Percentiles rank a stretch among this genome's conserved stretches.
Conservation (phyloP, 2,113 vertebrate genomes). For the Ptilonorhynchus violaceus region DNA sequence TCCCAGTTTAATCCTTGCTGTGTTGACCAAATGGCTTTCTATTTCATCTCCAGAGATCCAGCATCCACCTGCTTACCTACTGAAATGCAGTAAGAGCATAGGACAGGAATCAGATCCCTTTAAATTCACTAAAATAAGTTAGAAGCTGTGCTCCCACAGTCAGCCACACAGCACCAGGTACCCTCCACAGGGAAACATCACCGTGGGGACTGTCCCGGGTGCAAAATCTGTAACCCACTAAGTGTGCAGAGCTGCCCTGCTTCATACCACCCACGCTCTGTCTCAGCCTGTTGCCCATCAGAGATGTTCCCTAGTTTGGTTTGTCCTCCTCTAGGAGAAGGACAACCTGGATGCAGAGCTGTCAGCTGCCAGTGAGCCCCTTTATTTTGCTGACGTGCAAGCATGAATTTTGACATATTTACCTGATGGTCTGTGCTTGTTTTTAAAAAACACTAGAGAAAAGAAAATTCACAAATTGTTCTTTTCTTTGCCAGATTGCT, state of each 20-base stretch:
- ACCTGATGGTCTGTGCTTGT: neutral
- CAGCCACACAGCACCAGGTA: neutral
- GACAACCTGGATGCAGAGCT: neutral
- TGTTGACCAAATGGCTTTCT: neutral
- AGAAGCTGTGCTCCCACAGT: neutral
- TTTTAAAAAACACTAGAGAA: neutral
- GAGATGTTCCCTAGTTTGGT: neutral
- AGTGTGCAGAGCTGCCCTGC: neutral
- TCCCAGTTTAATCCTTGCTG: neutral
- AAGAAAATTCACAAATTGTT: neutral
- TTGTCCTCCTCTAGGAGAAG: neutral
- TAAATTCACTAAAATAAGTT: neutral
- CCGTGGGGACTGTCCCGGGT: neutral
- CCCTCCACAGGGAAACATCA: neutral
- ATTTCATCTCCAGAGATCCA: neutral
- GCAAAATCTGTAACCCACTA: neutral
- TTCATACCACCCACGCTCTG: accelerated
- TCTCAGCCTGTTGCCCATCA: neutral
- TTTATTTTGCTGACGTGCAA: neutral
- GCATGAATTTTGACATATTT: neutral
- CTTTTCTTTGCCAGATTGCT: neutral
- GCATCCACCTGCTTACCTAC: neutral
- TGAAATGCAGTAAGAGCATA: neutral
- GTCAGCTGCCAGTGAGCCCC: neutral
- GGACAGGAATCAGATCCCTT: neutral